Base-by-base conservation (phyloP, 2,797 vertebrate species). In the Neosilurus mollespiculum region DNA sequence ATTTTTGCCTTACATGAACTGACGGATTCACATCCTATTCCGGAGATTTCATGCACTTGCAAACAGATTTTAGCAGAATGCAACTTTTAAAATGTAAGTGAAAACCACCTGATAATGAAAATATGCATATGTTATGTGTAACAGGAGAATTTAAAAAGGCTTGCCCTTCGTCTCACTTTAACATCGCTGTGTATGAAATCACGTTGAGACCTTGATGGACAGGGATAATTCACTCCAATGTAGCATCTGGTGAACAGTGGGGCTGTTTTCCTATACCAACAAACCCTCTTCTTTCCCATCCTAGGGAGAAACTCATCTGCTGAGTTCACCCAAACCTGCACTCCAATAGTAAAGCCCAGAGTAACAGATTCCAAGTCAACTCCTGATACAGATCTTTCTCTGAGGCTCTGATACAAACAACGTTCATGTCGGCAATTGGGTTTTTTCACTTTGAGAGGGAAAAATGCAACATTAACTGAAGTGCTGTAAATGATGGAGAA, bases 321-420 rank as follows among this genome's bases (percentile, higher is more conserved):
- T 30, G n/a, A 24, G n/a, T 34, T 34, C 34, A 78, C 20, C 6
- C 61, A 26, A 65, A 65, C 24, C 67, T 43, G 49, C 24, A 1
- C 22, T 6, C 7, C 11, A 10, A 53, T 37, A n/a, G n/a, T 37
- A 9, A 84, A 79, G 26, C 56, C 77, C 66, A 20, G 49, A 43
- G 49, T 8, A 9, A 1, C 37, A 43, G 37, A 43, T 43, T 11
- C 26, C 0, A 49, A 49, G n/a, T 30, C 62, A 6, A 26, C 65
- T 83, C 54, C 22, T 49, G 75, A 70, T 62, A 83, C 30, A 79
- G 56, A 83, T 83, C 75, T 71, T 43, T n/a, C 66, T 70, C 75
- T 24, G 18, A 67, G 30, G 51, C 64, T 77, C 22, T 5, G 76
- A 78, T 20, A 56, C 51, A 81, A 56, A 81, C 54, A 59, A 81